A percentile compares a stretch with the other conserved stretches of the same genome.
These are phyloP conservation scores for Corvus cornix DNA, from an alignment of 2,113 vertebrate species.

Conservation along the genomic window DNA sequence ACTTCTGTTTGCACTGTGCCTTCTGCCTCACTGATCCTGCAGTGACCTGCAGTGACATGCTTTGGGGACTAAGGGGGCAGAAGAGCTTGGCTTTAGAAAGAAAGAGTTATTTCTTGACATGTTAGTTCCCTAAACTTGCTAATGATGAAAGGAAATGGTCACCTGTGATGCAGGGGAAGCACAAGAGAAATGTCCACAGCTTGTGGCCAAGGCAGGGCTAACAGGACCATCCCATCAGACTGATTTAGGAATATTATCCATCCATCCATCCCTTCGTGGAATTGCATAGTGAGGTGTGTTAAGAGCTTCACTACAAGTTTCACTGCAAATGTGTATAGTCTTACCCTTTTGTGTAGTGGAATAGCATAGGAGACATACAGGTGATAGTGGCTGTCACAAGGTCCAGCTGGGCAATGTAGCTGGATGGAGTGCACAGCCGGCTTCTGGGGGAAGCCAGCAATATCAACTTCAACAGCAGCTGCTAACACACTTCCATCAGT, in stretches of 20 bases:
- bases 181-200: not conserved
- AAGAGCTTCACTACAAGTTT: not conserved
- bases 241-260: not conserved
- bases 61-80: not conserved
- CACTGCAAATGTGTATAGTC: not conserved
- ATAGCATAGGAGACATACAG: not conserved
- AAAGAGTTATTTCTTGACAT: not conserved
- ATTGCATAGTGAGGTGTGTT: not conserved
- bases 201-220: not conserved
- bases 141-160: not conserved
- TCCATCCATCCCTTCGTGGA: not conserved
- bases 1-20: not conserved
- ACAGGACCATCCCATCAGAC: not conserved
- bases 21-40: not conserved
- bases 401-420: not conserved
- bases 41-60: not conserved
- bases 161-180: not conserved
- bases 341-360: not conserved
- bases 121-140: not conserved
- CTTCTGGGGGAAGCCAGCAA: not conserved
- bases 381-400: not conserved
- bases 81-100: not conserved
- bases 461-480: slow-evolving; percentile 15
- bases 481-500: not conserved
- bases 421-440: not conserved